A percentile compares a stretch with the other conserved stretches of the same genome.
These are phyloP conservation scores for Byasa hedistus DNA, from an alignment of 2,888 invertebrate species.

Conservation along the genomic window DNA sequence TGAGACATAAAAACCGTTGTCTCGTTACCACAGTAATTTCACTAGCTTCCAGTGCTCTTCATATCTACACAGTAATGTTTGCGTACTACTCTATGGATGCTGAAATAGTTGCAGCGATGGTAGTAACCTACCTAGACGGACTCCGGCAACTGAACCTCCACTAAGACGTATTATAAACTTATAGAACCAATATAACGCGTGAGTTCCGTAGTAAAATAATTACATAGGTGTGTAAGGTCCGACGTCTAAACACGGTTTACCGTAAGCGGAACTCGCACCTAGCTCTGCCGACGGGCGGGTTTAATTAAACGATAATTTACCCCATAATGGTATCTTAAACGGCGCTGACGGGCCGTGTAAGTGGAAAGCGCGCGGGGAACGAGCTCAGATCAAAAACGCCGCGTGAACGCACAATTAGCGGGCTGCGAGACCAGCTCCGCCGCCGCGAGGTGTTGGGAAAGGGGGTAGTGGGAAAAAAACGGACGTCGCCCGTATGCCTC, in stretches of 20 bases:
- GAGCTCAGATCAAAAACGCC: conserved; percentile 54
- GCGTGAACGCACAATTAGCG: conserved; percentile 55
- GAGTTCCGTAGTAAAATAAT: background rate
- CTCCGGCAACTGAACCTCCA: too few relatives aligned
- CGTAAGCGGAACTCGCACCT: conserved; percentile 22
- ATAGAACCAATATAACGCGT: background rate
- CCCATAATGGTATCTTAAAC: conserved; percentile 29
- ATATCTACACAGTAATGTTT: too few relatives aligned
- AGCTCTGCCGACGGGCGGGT: conserved; percentile 4
- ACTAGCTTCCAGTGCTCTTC: too few relatives aligned
- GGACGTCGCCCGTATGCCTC: conserved; percentile 33
- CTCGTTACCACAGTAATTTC: too few relatives aligned
- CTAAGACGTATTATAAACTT: background rate
- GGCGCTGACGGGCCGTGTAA: conserved; percentile 34
- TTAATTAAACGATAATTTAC: conserved; percentile 31
- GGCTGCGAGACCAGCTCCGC: conserved; percentile 50
- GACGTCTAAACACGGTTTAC: conserved; percentile 9
- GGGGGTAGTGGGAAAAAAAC: conserved; percentile 37
- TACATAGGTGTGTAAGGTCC: background rate
- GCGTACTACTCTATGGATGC: too few relatives aligned
- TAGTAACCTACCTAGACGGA: too few relatives aligned
- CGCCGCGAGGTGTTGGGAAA: conserved; percentile 34
- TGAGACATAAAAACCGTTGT: too few relatives aligned
- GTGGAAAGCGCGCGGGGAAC: conserved; percentile 40
- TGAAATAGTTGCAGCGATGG: too few relatives aligned